Evolutionary conservation across 2,113 vertebrate genomes (phyloP).

Genomic region (Clarias macrocephalus): DNA sequence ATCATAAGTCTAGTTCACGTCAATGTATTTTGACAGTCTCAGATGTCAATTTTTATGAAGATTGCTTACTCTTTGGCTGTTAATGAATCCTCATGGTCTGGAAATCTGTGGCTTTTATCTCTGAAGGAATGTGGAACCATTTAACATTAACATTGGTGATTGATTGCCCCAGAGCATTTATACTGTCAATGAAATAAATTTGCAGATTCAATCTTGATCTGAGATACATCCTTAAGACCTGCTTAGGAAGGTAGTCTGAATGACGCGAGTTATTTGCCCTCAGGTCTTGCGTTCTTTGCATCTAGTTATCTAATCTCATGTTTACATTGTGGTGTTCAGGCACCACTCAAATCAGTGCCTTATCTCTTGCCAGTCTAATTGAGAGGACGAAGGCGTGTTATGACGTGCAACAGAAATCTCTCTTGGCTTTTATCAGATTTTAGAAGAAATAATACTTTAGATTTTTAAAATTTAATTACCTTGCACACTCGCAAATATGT

Average conservation of each 20-base stretch:
- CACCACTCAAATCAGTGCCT: background rate
- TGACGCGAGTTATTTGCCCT: constrained; percentile 1
- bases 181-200: background rate
- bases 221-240: background rate
- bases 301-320: constrained; percentile 22
- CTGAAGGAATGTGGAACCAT: background rate
- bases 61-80: background rate
- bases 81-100: background rate
- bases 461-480: background rate
- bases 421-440: background rate
- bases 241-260: background rate
- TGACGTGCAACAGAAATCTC: background rate
- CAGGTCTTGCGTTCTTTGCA: background rate
- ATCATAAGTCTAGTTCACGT: too few relatives aligned
- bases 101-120: constrained; percentile 7
- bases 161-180: background rate
- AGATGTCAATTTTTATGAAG: background rate
- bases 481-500: background rate
- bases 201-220: constrained; percentile 10
- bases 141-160: constrained; percentile 41
- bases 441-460: too few relatives aligned
- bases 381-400: background rate
- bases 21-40: background rate
- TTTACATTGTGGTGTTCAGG: background rate
- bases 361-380: constrained; percentile 20